Evolutionary conservation across 2,797 vertebrate genomes (phyloP).

Genomic region (Cichlasoma orientale): DNA sequence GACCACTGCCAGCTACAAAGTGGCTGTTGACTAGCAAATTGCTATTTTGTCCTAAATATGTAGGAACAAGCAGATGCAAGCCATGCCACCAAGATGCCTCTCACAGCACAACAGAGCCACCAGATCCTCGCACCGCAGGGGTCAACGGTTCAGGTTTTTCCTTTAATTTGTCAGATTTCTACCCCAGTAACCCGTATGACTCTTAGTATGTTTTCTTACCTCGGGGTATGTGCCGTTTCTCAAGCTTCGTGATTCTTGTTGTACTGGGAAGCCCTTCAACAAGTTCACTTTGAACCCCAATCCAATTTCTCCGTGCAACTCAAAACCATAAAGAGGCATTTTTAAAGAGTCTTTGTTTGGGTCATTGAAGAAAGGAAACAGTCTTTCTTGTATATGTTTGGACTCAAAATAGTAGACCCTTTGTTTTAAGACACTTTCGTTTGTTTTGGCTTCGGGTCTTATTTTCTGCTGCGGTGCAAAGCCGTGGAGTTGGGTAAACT

Average conservation of each 20-base stretch:
- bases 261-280: slow-evolving; percentile 64
- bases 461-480: slow-evolving; percentile 43
- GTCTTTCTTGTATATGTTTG: slow-evolving; percentile 66
- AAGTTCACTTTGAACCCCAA: slow-evolving; percentile 67
- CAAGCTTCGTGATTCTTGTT: slow-evolving; percentile 55
- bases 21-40: fast-evolving
- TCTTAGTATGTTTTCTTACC: slow-evolving; percentile 48
- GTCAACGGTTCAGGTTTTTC: neutral
- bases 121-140: neutral
- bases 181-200: slow-evolving; percentile 23
- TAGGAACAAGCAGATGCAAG: neutral
- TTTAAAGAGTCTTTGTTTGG: slow-evolving; percentile 72
- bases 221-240: slow-evolving; percentile 44
- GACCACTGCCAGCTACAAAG: neutral
- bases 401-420: slow-evolving; percentile 70
- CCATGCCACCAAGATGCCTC: neutral
- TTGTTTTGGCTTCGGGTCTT: slow-evolving; percentile 71
- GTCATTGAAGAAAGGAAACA: slow-evolving; percentile 71
- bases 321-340: slow-evolving; percentile 66
- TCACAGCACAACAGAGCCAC: neutral
- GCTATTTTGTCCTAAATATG: neutral
- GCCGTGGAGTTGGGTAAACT: slow-evolving; percentile 33
- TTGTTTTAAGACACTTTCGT: slow-evolving; percentile 70
- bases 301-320: slow-evolving; percentile 70
- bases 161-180: slow-evolving; percentile 10